Evolutionary conservation across 1,140 invertebrate species (phyloP).

Genomic region (Paralvinella palmiformis): DNA sequence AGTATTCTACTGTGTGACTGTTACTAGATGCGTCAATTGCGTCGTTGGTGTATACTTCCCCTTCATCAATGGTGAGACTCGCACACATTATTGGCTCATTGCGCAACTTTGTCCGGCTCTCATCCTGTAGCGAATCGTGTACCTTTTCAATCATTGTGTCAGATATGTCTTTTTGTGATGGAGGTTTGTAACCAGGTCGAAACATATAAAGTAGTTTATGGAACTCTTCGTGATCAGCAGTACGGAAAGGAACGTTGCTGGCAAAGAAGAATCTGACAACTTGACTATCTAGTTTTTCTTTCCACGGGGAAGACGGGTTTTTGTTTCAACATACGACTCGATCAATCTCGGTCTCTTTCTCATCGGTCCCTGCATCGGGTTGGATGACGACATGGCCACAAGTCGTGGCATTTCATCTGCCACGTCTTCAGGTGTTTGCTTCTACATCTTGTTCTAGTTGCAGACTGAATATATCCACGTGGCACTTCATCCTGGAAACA

Average conservation of each 20-base stretch:
- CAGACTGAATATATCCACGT: conserved; percentile 6
- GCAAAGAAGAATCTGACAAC: conserved; percentile 7
- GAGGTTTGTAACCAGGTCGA: conserved; percentile 8
- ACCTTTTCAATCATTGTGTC: no score
- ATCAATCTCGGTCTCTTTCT: conserved; percentile 7
- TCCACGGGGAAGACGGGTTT: no score
- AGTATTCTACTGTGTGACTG: conserved; percentile 7
- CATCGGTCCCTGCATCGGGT: conserved; percentile 5
- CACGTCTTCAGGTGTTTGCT: conserved; percentile 9
- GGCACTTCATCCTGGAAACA: conserved; percentile 8
- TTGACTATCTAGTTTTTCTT: conserved; percentile 8
- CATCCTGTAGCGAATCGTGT: no score
- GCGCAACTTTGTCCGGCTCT: no score
- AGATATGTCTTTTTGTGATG: conserved; percentile 8
- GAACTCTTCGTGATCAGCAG: conserved; percentile 8
- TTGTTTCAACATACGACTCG: conserved; percentile 1
- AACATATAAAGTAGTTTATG: conserved; percentile 8
- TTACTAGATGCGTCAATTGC: conserved; percentile 3
- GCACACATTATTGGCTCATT: conserved; percentile 7
- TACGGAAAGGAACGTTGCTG: conserved; percentile 5
- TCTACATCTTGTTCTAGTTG: conserved; percentile 5
- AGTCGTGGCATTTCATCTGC: not conserved
- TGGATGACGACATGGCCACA: conserved; percentile 7
- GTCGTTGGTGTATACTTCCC: conserved; percentile 6
- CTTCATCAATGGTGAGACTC: conserved; percentile 5